A percentile compares a stretch with the other conserved stretches of the same genome.
phyloP scores from a whole-genome alignment of 2,888 invertebrate genomes.

The Ectemnius continuus region DNA sequence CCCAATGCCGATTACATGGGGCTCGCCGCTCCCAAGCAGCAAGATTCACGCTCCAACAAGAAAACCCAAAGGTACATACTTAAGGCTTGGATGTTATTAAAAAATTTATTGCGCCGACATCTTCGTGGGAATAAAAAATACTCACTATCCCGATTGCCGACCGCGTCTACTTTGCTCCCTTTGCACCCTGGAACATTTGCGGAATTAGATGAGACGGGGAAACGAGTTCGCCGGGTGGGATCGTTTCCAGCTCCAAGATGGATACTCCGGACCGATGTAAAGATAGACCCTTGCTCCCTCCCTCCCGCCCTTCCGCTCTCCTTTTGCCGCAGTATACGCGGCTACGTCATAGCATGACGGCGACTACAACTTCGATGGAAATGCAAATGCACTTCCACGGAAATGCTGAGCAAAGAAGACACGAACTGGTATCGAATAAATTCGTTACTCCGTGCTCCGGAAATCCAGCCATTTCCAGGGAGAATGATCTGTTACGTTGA shows the following conservation, averaged over 20 bases:
- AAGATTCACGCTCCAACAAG: not conserved
- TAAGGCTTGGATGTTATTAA: not conserved
- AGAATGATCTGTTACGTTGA: not conserved
- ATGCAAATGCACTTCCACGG: constrained; percentile 37
- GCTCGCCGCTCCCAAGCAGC: not conserved
- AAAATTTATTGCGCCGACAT: constrained; percentile 16
- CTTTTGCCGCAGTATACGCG: not conserved
- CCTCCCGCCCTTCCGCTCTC: not conserved
- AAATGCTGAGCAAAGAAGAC: constrained; percentile 31
- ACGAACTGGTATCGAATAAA: not conserved
- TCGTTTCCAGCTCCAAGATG: constrained; percentile 34
- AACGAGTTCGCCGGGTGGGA: constrained; percentile 9
- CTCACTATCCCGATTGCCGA: no score
- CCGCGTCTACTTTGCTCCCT: no score
- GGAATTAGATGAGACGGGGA: constrained; percentile 36
- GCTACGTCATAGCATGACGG: not conserved
- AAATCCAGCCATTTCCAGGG: not conserved
- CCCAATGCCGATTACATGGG: constrained; percentile 11
- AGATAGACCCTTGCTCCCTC: constrained; percentile 32
- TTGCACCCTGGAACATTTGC: constrained; percentile 25
- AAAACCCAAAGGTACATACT: constrained; percentile 17
- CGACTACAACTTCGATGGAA: constrained; percentile 31
- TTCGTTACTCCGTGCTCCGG: constrained; percentile 1
- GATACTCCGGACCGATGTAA: constrained; percentile 19
- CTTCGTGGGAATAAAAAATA: constrained; percentile 8